These are phyloP conservation scores for Myanophis thanlyinensis DNA, from an alignment of 2,113 vertebrate species.

Conservation along the genomic window DNA sequence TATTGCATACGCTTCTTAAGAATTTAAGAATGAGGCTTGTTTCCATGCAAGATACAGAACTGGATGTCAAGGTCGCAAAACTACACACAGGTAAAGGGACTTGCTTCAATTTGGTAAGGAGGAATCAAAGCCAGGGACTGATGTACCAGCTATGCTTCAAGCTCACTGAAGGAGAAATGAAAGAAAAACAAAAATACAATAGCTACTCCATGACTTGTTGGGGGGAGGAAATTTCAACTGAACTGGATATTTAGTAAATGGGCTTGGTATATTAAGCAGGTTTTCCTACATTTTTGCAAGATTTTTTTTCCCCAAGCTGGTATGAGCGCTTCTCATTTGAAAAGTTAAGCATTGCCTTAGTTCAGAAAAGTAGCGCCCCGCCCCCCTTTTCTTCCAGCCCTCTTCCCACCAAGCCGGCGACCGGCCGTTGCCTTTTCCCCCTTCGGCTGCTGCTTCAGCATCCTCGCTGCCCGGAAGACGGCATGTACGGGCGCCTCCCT, in stretches of 20 bases:
- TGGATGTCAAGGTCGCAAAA: background rate
- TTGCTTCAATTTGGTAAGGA: background rate
- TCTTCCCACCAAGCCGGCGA: slow-evolving; percentile 10
- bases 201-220: background rate
- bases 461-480: background rate
- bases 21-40: background rate
- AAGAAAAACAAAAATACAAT: background rate
- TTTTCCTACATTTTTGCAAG: background rate
- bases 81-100: background rate
- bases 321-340: background rate
- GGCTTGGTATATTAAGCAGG: background rate
- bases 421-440: background rate
- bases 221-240: background rate
- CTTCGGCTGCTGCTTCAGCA: background rate
- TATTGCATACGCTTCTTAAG: background rate
- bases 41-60: background rate
- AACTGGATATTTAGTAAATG: background rate
- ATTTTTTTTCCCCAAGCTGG: background rate
- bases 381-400: slow-evolving; percentile 12
- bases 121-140: background rate
- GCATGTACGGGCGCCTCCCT: background rate
- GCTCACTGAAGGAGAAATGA: background rate
- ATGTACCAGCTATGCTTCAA: background rate
- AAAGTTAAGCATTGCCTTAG: background rate
- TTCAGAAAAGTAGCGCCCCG: background rate